Evolutionary conservation across 1,140 invertebrate species (phyloP).

Genomic region (Drosophila paulistorum): DNA sequence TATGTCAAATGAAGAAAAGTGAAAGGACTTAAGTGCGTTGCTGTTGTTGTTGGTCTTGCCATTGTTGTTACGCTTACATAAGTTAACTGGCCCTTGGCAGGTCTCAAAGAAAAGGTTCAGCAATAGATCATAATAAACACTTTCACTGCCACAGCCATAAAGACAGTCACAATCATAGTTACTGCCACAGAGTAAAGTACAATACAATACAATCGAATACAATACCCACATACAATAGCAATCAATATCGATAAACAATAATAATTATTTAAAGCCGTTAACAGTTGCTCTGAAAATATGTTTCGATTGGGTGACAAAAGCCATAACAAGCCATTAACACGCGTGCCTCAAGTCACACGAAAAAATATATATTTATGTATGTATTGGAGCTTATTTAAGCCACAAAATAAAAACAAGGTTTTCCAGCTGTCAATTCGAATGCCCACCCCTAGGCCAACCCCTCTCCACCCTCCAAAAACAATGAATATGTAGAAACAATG

Average conservation of each 20-base stretch:
- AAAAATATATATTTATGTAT: neutral
- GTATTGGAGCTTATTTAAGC: conserved; percentile 50
- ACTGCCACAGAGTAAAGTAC: conserved; percentile 22
- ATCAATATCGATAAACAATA: conserved; percentile 46
- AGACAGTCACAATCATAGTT: neutral
- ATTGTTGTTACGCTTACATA: conserved; percentile 41
- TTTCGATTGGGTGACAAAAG: conserved; percentile 56
- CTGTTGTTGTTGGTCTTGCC: conserved; percentile 20
- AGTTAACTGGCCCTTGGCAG: conserved; percentile 25
- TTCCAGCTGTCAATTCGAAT: conserved; percentile 55
- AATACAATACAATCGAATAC: conserved; percentile 20
- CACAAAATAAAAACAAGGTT: conserved; percentile 59
- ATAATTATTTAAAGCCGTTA: conserved; percentile 49
- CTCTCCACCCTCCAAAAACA: conserved; percentile 33
- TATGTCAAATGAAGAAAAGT: conserved; percentile 60
- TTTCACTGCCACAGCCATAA: conserved; percentile 46
- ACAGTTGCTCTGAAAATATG: conserved; percentile 56
- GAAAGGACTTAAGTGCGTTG: conserved; percentile 71
- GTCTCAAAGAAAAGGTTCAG: conserved; percentile 2
- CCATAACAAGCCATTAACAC: conserved; percentile 66
- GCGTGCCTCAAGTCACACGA: conserved; percentile 41
- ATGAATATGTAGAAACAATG: conserved; percentile 48
- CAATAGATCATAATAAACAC: conserved; percentile 24
- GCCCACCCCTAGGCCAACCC: conserved; percentile 12
- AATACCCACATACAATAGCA: conserved; percentile 50